Base-by-base conservation (phyloP, 2,888 invertebrate genomes). In the Creontiades dilutus region DNA sequence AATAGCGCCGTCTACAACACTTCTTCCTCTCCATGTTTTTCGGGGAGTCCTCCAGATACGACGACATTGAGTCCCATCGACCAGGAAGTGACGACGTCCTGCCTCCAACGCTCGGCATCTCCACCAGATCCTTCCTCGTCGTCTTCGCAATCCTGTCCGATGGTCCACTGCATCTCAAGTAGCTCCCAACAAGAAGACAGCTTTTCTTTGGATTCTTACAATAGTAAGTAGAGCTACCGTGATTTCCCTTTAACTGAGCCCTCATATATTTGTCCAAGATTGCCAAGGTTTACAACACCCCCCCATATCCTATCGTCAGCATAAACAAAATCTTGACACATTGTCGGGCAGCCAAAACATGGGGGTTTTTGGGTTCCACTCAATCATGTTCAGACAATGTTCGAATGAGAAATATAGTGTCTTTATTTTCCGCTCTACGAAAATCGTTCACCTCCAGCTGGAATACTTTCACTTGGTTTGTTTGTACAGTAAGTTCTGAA, bases 131-230 rank as follows among this genome's bases (percentile, higher is more conserved):
- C 90, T 13, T 85, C 90, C 68, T 91, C 91, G 23, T 47, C 90
- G 19, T 75, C 76, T 27, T 89, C 89, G 52, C 91, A 91, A 76
- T 90, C 92, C 14, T 90, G 91, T 84, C 96, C 96, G 9, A 96
- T 97, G 97, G 97, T 97, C 47, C 97, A 97, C 93, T 97, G 97
- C 93, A 96, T 97, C 91, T 97, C 97, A 52, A 97, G 97, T 93
- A 97, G 97, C 92, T 97, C 97, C 68, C 91, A 91, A 68, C 91
- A 91, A 78, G 92, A 91, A 28, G 91, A 91, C 52, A 37, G 76
- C 13, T 91, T 90, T 68, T 84, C 68, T 19, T 61, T 91, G 23
- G 91, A 91, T 46, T 90, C 82, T 23, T 91, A 91, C 55, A 78
- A 84, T 37, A 76, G 91, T 90, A 90, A 28, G 48, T 90, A 37